These are phyloP conservation scores for Cyclophora albipunctata DNA, from an alignment of 2,888 invertebrate genomes.

Conservation along the genomic window DNA sequence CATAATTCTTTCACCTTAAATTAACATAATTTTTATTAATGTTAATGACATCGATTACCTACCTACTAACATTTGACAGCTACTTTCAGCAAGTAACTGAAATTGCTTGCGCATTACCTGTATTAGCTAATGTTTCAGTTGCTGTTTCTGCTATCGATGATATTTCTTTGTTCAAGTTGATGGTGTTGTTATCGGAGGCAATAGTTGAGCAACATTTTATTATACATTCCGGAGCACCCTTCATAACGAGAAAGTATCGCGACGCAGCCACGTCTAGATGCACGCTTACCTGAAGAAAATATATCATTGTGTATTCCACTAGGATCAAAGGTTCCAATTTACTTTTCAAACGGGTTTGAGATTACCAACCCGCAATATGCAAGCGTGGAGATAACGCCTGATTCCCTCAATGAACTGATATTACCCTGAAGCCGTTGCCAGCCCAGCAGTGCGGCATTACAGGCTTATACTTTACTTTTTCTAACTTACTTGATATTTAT, in stretches of 20 bases:
- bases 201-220: conserved; percentile 88
- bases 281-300: conserved; percentile 75
- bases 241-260: conserved; percentile 91
- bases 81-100: neutral
- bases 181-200: conserved; percentile 84
- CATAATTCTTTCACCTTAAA: conserved; percentile 87
- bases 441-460: too few species aligned
- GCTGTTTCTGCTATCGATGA: conserved; percentile 36
- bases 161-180: conserved; percentile 42
- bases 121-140: conserved; percentile 46
- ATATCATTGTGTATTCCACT: neutral
- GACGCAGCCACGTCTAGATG: conserved; percentile 86
- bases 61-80: neutral
- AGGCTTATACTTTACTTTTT: too few species aligned
- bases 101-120: conserved; percentile 33
- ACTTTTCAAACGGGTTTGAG: too few species aligned
- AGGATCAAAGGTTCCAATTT: neutral
- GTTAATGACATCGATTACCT: neutral
- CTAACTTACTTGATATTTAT: conserved; percentile 85
- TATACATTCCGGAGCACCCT: conserved; percentile 97
- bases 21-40: neutral
- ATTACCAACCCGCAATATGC: too few species aligned
- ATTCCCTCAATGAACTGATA: too few species aligned
- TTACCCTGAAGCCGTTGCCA: too few species aligned
- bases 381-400: too few species aligned